Base-by-base conservation (phyloP, 2,888 invertebrate species). In the Eudemis profundana region DNA sequence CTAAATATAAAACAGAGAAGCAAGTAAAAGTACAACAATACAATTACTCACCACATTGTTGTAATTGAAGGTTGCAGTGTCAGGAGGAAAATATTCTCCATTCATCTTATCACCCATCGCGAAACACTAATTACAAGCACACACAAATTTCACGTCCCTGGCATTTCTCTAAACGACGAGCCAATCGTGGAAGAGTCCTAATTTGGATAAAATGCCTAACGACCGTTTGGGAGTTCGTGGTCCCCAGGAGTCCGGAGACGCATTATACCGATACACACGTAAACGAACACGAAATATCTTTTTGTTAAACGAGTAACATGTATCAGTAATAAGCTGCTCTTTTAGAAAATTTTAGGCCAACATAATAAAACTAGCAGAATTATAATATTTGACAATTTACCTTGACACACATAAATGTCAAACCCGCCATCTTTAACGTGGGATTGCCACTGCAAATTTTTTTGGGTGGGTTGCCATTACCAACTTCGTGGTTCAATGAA, bases 71-170 rank as follows among this genome's bases (percentile, higher is more conserved):
- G 89, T 82, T 81, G 89, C 82, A 69, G 87, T 81, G 61, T 82
- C 89, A 73, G 89, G 81, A 71, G 84, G 85, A 73, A 84, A 91
- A 73, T 88, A 90, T 78, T 91, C 91, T 76, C 83, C 76, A 67
- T 91, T 89, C 68, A 90, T 76, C 76, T 91, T 91, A 66, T 91
- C 91, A 70, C 89, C 87, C 91, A 91, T 91, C 73, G 71, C 84
- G 73, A 70, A 15, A 62, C 68, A 70, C 69, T 70, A 70, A 33
- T 53, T 66, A 59, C 38, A 57, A 72, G 82, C 76, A 75, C 76
- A 81, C 74, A 75, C 78, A 66, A 74, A 69, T 75, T 71, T 70
- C 73, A 56, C 61, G 68, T 72, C 65, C 74, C 69, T 67, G 73
- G 73, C 74, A 76, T 77, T 61, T 67, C 64, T 65, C 54, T 56